Percentiles rank a stretch among this genome's conserved stretches.
Conservation (phyloP, 2,888 invertebrate species). For the Liopterus haemorrhoidalis region DNA sequence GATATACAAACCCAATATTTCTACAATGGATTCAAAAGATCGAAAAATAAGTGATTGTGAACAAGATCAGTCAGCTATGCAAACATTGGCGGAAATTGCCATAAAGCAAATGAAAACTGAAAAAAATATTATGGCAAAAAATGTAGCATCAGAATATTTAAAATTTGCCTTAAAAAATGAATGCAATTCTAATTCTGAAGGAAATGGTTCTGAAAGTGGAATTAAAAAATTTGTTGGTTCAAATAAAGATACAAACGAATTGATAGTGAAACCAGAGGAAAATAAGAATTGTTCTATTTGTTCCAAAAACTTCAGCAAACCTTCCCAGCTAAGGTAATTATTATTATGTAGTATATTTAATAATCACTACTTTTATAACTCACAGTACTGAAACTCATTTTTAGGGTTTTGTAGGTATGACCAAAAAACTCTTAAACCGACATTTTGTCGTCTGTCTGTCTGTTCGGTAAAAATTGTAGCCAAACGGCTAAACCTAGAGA, state of each 20-base stretch:
- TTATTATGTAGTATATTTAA: slow-evolving; percentile 1
- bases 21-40: slow-evolving; percentile 13
- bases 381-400: too few relatives aligned
- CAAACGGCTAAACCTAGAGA: too few relatives aligned
- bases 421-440: too few relatives aligned
- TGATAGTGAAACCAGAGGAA: slow-evolving; percentile 46
- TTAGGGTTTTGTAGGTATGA: too few relatives aligned
- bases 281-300: slow-evolving; percentile 60
- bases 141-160: slow-evolving; percentile 60
- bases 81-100: slow-evolving; percentile 45
- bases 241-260: slow-evolving; percentile 40
- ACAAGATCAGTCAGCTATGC: slow-evolving; percentile 46
- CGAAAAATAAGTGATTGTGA: slow-evolving; percentile 26
- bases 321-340: slow-evolving; percentile 68
- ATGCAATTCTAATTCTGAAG: slow-evolving; percentile 29
- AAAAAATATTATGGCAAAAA: slow-evolving; percentile 53
- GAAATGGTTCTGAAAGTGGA: slow-evolving; percentile 23
- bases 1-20: slow-evolving; percentile 8
- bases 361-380: too few relatives aligned
- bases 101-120: slow-evolving; percentile 46
- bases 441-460: too few relatives aligned
- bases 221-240: slow-evolving; percentile 18
- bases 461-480: too few relatives aligned
- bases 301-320: slow-evolving; percentile 85
- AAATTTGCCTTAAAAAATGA: slow-evolving; percentile 53